These are phyloP conservation scores for Hyles vespertilio DNA, from an alignment of 1,140 invertebrate genomes.

Conservation along the genomic window DNA sequence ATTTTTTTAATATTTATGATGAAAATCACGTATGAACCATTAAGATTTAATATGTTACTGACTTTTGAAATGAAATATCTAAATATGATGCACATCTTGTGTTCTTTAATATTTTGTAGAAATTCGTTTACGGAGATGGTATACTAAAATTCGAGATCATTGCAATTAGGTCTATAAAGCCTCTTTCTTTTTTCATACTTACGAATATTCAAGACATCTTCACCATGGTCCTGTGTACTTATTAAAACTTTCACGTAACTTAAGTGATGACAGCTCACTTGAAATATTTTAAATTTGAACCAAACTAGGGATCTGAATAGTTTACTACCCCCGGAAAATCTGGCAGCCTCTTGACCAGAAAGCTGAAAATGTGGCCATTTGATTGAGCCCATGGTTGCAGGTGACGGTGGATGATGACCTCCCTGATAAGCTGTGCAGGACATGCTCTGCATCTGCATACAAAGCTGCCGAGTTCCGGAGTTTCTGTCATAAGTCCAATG, in stretches of 20 bases:
- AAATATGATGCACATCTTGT: too few relatives aligned
- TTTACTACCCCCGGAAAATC: too few relatives aligned
- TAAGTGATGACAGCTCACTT: background rate
- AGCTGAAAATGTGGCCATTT: constrained; percentile 33
- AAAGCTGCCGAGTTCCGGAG: constrained; percentile 44
- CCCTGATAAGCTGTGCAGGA: constrained; percentile 42
- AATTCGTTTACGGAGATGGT: constrained; percentile 12
- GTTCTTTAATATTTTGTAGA: too few relatives aligned
- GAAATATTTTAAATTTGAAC: background rate
- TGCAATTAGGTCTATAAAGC: too few relatives aligned
- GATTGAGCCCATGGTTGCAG: constrained; percentile 57
- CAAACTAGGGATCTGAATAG: background rate
- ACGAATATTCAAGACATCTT: background rate
- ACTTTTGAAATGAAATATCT: too few relatives aligned
- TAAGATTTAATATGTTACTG: too few relatives aligned
- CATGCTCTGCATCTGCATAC: constrained; percentile 37
- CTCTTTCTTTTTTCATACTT: background rate
- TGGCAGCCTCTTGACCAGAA: background rate
- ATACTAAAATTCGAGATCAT: too few relatives aligned
- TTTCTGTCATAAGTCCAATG: constrained; percentile 33
- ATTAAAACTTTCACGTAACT: background rate
- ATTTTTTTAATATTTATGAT: too few relatives aligned
- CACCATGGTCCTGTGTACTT: background rate
- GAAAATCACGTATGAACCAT: too few relatives aligned
- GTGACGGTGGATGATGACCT: constrained; percentile 43